Evolutionary conservation across 2,888 invertebrate genomes (phyloP).

Genomic region (Geophilus truncorum): DNA sequence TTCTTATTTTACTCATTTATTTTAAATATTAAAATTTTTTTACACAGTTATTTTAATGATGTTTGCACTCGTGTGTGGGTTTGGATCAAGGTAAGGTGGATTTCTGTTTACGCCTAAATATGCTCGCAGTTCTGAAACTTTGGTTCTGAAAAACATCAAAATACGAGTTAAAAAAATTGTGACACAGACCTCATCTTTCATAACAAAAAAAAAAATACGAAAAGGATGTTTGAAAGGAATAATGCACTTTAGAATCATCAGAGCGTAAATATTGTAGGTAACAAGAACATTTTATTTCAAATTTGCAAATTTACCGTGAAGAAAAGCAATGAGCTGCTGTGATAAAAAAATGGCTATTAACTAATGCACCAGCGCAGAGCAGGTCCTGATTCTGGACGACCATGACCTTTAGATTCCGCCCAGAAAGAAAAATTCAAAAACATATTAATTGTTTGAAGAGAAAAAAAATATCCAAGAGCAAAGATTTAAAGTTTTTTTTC

Average conservation of each 20-base stretch:
- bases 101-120: not conserved
- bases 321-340: conserved; percentile 29
- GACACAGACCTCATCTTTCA: too few species aligned
- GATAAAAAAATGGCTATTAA: conserved; percentile 2
- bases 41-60: not conserved
- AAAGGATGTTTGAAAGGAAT: not conserved
- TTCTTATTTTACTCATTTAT: too few species aligned
- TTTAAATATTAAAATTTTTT: too few species aligned
- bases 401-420: not conserved
- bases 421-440: not conserved
- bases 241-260: not conserved
- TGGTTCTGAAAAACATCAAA: not conserved
- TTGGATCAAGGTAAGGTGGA: not conserved
- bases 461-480: too few species aligned
- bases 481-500: not conserved
- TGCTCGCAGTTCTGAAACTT: not conserved
- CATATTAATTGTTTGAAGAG: not conserved
- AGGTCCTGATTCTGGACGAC: conserved; percentile 22
- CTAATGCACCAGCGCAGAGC: conserved; percentile 28
- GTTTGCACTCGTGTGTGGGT: not conserved
- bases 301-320: not conserved
- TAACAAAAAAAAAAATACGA: too few species aligned
- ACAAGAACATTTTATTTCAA: not conserved
- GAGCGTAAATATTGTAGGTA: not conserved
- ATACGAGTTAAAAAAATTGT: too few species aligned